Evolutionary conservation across 2,113 vertebrate species (phyloP).

Genomic region (Synchiropus splendidus): DNA sequence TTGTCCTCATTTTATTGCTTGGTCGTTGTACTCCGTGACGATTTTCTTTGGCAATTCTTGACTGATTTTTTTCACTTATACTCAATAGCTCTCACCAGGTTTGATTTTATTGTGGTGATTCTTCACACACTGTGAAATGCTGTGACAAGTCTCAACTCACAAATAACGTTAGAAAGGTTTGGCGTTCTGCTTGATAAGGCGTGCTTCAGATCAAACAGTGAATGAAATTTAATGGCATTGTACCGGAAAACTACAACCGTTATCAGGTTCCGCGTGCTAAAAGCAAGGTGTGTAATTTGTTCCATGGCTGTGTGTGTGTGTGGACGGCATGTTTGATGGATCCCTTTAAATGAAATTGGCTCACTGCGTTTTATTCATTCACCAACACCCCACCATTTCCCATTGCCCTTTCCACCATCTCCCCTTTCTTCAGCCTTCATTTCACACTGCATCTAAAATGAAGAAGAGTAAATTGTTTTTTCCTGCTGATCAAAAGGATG

Average conservation of each 20-base stretch:
- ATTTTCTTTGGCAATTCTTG: too few relatives aligned
- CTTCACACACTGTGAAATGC: too few relatives aligned
- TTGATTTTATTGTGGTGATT: too few relatives aligned
- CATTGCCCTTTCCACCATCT: conserved; percentile 16
- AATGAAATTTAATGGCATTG: conserved; percentile 10
- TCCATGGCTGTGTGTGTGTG: conserved; percentile 6
- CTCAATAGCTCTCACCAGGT: too few relatives aligned
- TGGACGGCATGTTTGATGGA: conserved; percentile 25
- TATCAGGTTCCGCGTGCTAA: conserved; percentile 1
- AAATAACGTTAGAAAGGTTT: too few relatives aligned
- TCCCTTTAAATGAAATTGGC: conserved; percentile 36
- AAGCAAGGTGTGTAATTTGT: conserved; percentile 6
- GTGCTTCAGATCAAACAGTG: conserved; percentile 4
- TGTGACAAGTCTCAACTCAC: too few relatives aligned
- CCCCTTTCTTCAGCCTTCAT: conserved; percentile 22
- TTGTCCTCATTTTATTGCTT: too few relatives aligned
- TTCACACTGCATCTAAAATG: conserved; percentile 32
- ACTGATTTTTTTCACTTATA: too few relatives aligned
- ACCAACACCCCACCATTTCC: conserved; percentile 14
- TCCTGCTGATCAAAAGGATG: conserved; percentile 41
- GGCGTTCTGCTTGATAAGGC: too few relatives aligned
- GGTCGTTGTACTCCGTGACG: too few relatives aligned
- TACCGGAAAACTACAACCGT: neutral
- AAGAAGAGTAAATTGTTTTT: conserved; percentile 40
- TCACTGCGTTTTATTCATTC: conserved; percentile 32